Evolutionary conservation across 30 jellyfish, hydroid and myxozoan species (phyloP).

Genomic region (Aurelia aurita complex sp. Pacific): DNA sequence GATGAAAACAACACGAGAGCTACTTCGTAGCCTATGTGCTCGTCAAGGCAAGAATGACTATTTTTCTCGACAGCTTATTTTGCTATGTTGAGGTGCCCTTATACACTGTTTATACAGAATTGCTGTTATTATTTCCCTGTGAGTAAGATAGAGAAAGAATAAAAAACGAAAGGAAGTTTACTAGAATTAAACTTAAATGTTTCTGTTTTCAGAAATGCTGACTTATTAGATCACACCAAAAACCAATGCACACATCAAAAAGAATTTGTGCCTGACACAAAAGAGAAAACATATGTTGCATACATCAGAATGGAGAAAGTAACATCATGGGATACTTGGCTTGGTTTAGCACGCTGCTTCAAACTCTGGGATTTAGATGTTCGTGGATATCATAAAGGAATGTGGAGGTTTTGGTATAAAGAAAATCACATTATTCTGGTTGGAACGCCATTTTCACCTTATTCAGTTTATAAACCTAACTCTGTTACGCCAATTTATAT

Average conservation of each 20-base stretch:
- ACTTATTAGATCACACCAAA: conserved; percentile 74
- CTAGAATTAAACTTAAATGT: too few relatives aligned
- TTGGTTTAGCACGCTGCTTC: conserved; percentile 73
- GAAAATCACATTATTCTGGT: conserved; percentile 76
- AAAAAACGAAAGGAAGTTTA: too few relatives aligned
- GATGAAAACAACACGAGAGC: too few relatives aligned
- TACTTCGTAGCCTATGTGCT: too few relatives aligned
- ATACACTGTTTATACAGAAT: too few relatives aligned
- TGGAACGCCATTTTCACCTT: conserved; percentile 78
- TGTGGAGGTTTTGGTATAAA: conserved; percentile 82
- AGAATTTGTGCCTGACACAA: conserved; percentile 87
- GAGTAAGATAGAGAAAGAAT: too few relatives aligned
- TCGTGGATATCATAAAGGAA: conserved; percentile 84
- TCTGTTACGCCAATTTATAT: conserved; percentile 65
- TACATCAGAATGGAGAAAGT: conserved; percentile 47
- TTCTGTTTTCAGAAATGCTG: conserved; percentile 63
- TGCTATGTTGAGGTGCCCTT: too few relatives aligned
- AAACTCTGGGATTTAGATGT: conserved; percentile 91
- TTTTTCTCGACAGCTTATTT: too few relatives aligned
- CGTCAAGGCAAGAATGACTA: too few relatives aligned
- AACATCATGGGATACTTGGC: conserved; percentile 28
- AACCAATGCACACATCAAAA: conserved; percentile 74
- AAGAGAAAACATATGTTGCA: conserved; percentile 77
- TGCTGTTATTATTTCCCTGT: too few relatives aligned
- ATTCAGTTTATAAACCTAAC: conserved; percentile 68